Evolutionary conservation across 2,888 invertebrate genomes (phyloP).

Genomic region (Trimorus sp.): DNA sequence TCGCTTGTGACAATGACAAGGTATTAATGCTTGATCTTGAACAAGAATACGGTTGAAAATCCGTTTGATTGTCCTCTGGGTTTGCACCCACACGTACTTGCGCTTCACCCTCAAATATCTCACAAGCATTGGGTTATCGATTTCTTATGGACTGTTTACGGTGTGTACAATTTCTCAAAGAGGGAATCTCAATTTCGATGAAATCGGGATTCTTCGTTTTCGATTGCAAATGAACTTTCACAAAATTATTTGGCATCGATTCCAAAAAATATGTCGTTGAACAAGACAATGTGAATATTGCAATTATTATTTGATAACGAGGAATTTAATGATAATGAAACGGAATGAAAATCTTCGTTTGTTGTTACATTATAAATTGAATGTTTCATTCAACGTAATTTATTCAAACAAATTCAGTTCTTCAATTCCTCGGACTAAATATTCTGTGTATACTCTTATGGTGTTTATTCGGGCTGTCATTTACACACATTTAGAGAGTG

Average conservation of each 20-base stretch:
- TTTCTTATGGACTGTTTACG: constrained; percentile 63
- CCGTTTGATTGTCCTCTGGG: constrained; percentile 59
- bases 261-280: neutral
- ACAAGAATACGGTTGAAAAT: constrained; percentile 64
- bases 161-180: constrained; percentile 58
- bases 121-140: constrained; percentile 61
- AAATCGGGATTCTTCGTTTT: constrained; percentile 35
- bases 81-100: constrained; percentile 52
- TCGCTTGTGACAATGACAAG: constrained; percentile 64
- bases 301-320: too few relatives aligned
- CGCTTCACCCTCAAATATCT: constrained; percentile 62
- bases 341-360: too few relatives aligned
- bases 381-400: too few relatives aligned
- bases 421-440: too few relatives aligned
- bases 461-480: too few relatives aligned
- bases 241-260: neutral
- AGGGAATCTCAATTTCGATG: constrained; percentile 39
- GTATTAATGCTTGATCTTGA: constrained; percentile 65
- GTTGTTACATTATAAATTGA: too few relatives aligned
- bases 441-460: too few relatives aligned
- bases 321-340: too few relatives aligned
- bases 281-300: too few relatives aligned
- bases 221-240: neutral
- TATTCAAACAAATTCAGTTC: too few relatives aligned
- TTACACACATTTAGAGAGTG: too few relatives aligned